Evolutionary conservation across 2,113 vertebrate species (phyloP).

Genomic region (Larimichthys crocea): DNA sequence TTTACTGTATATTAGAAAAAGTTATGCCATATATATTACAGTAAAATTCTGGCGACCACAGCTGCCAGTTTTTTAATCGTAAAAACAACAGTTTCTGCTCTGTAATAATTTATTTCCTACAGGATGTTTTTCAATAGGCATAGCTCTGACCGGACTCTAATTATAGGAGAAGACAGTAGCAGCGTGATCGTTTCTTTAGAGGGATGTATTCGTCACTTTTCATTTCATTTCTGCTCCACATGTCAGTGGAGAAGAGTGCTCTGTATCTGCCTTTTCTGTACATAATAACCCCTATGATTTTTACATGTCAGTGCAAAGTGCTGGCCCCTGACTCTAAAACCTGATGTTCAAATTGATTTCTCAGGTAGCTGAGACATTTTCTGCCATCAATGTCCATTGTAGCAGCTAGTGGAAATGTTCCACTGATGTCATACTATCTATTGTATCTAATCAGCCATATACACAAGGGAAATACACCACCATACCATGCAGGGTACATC

Average conservation of each 20-base stretch:
- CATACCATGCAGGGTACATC: neutral
- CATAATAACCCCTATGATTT: neutral
- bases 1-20: no score
- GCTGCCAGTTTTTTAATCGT: no score
- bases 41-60: no score
- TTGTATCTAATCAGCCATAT: neutral
- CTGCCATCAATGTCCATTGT: neutral
- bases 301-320: conserved; percentile 15
- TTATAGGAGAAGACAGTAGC: neutral
- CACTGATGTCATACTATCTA: neutral
- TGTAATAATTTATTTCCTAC: neutral
- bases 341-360: neutral
- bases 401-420: neutral
- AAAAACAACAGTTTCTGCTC: neutral
- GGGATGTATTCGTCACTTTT: neutral
- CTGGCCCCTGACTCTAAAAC: neutral
- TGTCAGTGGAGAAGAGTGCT: conserved; percentile 12
- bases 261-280: neutral
- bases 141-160: neutral
- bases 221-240: neutral
- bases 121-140: neutral
- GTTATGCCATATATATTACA: no score
- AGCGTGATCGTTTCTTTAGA: neutral
- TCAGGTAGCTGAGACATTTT: neutral
- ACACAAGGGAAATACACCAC: neutral